Evolutionary conservation across 2,113 vertebrate genomes (phyloP).

Genomic region (Trematomus loennbergii): DNA sequence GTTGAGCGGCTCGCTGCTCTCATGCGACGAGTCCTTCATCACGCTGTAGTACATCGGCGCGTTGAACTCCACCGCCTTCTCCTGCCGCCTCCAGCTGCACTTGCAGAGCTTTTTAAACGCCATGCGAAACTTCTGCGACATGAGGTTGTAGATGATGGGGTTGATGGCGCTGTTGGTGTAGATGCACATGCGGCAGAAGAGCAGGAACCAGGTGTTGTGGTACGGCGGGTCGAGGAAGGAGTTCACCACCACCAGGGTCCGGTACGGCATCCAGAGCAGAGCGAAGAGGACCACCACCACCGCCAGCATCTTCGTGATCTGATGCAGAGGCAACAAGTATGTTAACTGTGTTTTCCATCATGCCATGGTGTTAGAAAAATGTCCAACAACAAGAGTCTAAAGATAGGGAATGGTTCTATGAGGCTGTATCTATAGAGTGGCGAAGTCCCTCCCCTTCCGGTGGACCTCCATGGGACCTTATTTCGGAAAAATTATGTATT

Average conservation of each 20-base stretch:
- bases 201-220: slow-evolving; percentile 88
- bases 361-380: too few species aligned
- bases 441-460: too few species aligned
- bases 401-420: too few species aligned
- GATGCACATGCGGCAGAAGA: slow-evolving; percentile 90
- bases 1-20: slow-evolving; percentile 66
- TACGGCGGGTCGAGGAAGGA: slow-evolving; percentile 89
- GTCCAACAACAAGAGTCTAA: too few species aligned
- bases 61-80: slow-evolving; percentile 35
- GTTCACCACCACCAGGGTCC: slow-evolving; percentile 89
- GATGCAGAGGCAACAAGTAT: neutral
- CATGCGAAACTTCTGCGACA: slow-evolving; percentile 90
- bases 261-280: slow-evolving; percentile 90
- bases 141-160: slow-evolving; percentile 90
- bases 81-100: slow-evolving; percentile 69
- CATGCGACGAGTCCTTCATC: slow-evolving; percentile 81
- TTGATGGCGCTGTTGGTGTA: slow-evolving; percentile 90
- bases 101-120: slow-evolving; percentile 86
- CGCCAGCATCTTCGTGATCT: slow-evolving; percentile 92
- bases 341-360: too few species aligned
- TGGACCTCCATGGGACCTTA: too few species aligned
- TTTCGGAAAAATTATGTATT: too few species aligned
- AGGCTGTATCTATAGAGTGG: too few species aligned
- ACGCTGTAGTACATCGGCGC: slow-evolving; percentile 82
- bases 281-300: slow-evolving; percentile 89